phyloP scores from a whole-genome alignment of 2,113 vertebrate genomes.

The Jaculus jaculus region DNA sequence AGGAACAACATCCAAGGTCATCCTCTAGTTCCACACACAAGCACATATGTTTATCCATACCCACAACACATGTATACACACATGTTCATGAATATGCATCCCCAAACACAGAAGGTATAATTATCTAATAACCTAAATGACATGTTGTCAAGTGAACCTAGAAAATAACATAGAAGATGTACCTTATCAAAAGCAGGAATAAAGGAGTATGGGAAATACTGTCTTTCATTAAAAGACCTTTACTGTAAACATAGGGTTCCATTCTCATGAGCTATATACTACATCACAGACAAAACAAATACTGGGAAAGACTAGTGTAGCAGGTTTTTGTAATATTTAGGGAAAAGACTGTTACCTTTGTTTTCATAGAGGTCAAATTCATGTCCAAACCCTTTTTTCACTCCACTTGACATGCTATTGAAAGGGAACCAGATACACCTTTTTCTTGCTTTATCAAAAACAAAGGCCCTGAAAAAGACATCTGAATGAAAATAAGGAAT shows the following conservation, averaged over 20 bases:
- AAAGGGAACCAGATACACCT: conserved; percentile 96
- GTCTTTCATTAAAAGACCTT: not conserved
- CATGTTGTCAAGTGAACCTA: not conserved
- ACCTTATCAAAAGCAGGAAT: not conserved
- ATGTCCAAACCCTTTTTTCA: conserved; percentile 89
- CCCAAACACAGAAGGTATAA: no score
- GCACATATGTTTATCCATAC: no score
- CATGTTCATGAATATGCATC: no score
- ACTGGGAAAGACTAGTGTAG: not conserved
- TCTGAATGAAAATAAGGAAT: conserved; percentile 81
- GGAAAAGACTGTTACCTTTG: conserved; percentile 91
- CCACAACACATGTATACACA: no score
- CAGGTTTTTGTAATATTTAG: conserved; percentile 6
- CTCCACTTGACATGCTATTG: conserved; percentile 92
- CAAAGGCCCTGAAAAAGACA: conserved; percentile 88
- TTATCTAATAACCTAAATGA: not conserved
- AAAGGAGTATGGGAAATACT: not conserved
- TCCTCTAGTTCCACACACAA: no score
- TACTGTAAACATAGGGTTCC: not conserved
- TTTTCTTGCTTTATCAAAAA: conserved; percentile 89
- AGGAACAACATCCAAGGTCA: no score
- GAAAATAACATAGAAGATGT: not conserved
- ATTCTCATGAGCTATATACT: not conserved
- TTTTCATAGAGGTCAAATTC: conserved; percentile 96
- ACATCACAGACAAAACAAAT: not conserved